These are phyloP conservation scores for Sycophaga agraensis DNA, from an alignment of 1,140 invertebrate species.

Conservation along the genomic window DNA sequence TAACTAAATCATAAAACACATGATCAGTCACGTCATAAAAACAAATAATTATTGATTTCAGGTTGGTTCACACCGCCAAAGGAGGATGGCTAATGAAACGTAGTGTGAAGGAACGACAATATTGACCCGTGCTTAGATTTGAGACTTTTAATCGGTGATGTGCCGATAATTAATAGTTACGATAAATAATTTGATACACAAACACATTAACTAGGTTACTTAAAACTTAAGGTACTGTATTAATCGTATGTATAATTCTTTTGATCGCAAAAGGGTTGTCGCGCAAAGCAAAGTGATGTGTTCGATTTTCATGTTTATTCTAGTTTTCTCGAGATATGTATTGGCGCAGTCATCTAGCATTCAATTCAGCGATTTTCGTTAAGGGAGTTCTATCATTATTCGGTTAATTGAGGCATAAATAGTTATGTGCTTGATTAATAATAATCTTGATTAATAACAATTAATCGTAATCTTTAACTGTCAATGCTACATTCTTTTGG, in stretches of 20 bases:
- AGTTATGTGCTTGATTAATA: too few relatives aligned
- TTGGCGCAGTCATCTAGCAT: slow-evolving; percentile 2
- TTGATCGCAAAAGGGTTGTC: slow-evolving; percentile 46
- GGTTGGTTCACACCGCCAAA: slow-evolving; percentile 87
- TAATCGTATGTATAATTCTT: slow-evolving; percentile 50
- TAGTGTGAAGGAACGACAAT: slow-evolving; percentile 34
- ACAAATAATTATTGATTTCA: slow-evolving; percentile 46
- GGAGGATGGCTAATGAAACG: slow-evolving; percentile 75
- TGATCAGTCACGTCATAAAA: too few relatives aligned
- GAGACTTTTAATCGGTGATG: slow-evolving; percentile 55
- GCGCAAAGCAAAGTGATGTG: slow-evolving; percentile 40
- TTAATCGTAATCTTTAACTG: too few relatives aligned
- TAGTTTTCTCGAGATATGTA: slow-evolving; percentile 20
- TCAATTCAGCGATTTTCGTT: slow-evolving; percentile 18
- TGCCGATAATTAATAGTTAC: slow-evolving; percentile 54
- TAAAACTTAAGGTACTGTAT: slow-evolving; percentile 46
- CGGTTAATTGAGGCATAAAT: too few relatives aligned
- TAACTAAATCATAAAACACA: too few relatives aligned
- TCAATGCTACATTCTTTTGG: too few relatives aligned
- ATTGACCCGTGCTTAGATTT: slow-evolving; percentile 49
- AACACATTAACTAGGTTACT: slow-evolving; percentile 55
- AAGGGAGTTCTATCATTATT: too few relatives aligned
- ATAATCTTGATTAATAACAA: too few relatives aligned
- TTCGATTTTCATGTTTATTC: slow-evolving; percentile 33
- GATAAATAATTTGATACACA: slow-evolving; percentile 57